Percentiles rank a stretch among this genome's conserved stretches.
Conservation (phyloP, 2,113 vertebrate genomes). For the Pseudolaguvia tuberculata region DNA sequence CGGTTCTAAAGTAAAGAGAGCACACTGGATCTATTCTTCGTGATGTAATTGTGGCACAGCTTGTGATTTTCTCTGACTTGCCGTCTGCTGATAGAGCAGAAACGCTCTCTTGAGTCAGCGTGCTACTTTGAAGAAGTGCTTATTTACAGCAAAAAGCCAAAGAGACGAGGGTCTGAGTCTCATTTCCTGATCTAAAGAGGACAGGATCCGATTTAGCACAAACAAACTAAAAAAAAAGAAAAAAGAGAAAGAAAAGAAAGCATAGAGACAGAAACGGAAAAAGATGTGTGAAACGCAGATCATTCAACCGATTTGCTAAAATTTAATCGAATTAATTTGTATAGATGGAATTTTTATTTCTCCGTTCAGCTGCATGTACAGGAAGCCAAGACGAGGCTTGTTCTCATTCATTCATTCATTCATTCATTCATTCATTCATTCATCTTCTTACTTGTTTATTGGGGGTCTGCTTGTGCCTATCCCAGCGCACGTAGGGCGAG, state of each 20-base stretch:
- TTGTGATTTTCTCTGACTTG: slow-evolving; percentile 42
- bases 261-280: background rate
- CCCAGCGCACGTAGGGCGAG: no score
- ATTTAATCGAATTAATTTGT: slow-evolving; percentile 9
- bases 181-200: slow-evolving; percentile 5
- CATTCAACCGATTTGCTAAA: background rate
- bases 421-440: no score
- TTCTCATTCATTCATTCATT: no score
- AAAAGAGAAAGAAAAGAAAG: slow-evolving; percentile 8
- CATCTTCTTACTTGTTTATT: no score
- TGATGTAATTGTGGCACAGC: slow-evolving; percentile 49
- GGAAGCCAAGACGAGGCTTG: background rate
- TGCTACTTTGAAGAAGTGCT: slow-evolving; percentile 34
- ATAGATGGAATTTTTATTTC: background rate
- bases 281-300: background rate
- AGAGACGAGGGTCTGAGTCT: background rate
- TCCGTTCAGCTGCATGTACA: background rate
- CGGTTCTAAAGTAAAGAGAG: slow-evolving; percentile 1
- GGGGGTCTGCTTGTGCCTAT: no score
- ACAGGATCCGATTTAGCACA: slow-evolving; percentile 19
- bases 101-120: slow-evolving; percentile 42
- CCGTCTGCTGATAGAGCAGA: slow-evolving; percentile 47
- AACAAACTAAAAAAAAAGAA: background rate
- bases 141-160: slow-evolving; percentile 17
- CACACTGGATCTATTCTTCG: slow-evolving; percentile 41